These are phyloP conservation scores for Barbus barbus DNA, from an alignment of 2,113 vertebrate species.

Conservation along the genomic window DNA sequence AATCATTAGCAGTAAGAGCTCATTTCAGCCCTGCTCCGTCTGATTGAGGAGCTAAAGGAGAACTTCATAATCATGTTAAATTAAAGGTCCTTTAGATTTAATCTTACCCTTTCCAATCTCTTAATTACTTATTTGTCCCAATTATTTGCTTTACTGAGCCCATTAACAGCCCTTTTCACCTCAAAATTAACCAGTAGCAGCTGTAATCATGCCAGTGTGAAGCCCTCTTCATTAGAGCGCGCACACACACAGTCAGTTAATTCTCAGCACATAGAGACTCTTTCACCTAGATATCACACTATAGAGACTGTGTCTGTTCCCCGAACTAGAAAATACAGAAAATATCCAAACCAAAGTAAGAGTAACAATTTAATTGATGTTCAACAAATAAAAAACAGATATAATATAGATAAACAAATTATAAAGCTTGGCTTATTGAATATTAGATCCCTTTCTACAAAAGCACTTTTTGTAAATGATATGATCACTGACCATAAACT, in stretches of 20 bases:
- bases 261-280: too few relatives aligned
- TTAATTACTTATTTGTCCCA: conserved; percentile 81
- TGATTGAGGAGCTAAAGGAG: conserved; percentile 72
- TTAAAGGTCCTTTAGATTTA: conserved; percentile 77
- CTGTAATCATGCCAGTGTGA: conserved; percentile 56
- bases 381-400: too few relatives aligned
- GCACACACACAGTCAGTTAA: neutral
- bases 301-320: too few relatives aligned
- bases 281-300: too few relatives aligned
- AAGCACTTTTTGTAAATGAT: too few relatives aligned
- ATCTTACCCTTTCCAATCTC: conserved; percentile 67
- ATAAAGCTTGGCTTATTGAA: too few relatives aligned
- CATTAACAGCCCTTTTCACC: conserved; percentile 71
- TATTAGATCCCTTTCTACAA: too few relatives aligned
- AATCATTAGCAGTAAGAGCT: conserved; percentile 71
- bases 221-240: conserved; percentile 53
- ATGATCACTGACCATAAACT: too few relatives aligned
- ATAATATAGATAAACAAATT: too few relatives aligned
- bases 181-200: conserved; percentile 64
- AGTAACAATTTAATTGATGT: too few relatives aligned
- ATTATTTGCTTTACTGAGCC: conserved; percentile 79
- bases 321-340: too few relatives aligned
- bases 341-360: too few relatives aligned
- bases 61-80: conserved; percentile 78
- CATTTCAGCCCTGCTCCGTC: conserved; percentile 60